Percentiles rank a stretch among this genome's conserved stretches.
Evolutionary conservation across 2,888 invertebrate genomes (phyloP).

Genomic region (Pachydiplax longipennis): DNA sequence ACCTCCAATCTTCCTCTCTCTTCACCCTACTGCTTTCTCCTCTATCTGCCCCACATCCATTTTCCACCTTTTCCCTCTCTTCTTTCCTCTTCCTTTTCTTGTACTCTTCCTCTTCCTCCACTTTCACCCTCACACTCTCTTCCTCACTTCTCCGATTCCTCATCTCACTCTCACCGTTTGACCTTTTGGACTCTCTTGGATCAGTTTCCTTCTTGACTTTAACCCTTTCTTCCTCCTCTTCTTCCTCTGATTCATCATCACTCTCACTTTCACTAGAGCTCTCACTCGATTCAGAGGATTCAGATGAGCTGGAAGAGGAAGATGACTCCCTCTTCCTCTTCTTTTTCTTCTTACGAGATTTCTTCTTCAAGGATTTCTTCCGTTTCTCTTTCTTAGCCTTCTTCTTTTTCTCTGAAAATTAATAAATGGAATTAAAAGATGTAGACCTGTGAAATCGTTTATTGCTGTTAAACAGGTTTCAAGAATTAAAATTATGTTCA

Average conservation of each 20-base stretch:
- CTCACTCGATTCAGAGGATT: slow-evolving; percentile 41
- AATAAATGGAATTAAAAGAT: too few relatives aligned
- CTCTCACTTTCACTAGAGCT: slow-evolving; percentile 11
- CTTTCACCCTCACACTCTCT: slow-evolving; percentile 45
- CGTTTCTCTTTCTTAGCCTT: slow-evolving; percentile 46
- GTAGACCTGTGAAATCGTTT: too few relatives aligned
- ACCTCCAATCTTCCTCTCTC: not conserved
- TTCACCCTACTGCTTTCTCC: not conserved
- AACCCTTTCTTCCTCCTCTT: not conserved
- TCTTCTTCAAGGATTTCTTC: slow-evolving; percentile 48
- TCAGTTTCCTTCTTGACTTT: slow-evolving; percentile 18
- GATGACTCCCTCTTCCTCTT: slow-evolving; percentile 46
- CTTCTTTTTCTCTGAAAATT: slow-evolving; percentile 49
- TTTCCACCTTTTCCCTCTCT: not conserved
- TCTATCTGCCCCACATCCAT: not conserved
- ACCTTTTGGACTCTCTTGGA: slow-evolving; percentile 39
- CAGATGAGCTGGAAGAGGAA: slow-evolving; percentile 46
- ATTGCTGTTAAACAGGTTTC: too few relatives aligned
- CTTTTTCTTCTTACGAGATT: slow-evolving; percentile 48
- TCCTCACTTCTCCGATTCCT: not conserved
- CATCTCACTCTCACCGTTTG: not conserved
- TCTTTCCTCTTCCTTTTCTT: slow-evolving; percentile 48
- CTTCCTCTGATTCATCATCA: slow-evolving; percentile 47
- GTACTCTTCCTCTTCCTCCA: slow-evolving; percentile 49
- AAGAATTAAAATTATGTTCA: too few relatives aligned